Percentiles rank a stretch among this genome's conserved stretches.
phyloP scores from a whole-genome alignment of 2,113 vertebrate species.

The Dromaius novaehollandiae region DNA sequence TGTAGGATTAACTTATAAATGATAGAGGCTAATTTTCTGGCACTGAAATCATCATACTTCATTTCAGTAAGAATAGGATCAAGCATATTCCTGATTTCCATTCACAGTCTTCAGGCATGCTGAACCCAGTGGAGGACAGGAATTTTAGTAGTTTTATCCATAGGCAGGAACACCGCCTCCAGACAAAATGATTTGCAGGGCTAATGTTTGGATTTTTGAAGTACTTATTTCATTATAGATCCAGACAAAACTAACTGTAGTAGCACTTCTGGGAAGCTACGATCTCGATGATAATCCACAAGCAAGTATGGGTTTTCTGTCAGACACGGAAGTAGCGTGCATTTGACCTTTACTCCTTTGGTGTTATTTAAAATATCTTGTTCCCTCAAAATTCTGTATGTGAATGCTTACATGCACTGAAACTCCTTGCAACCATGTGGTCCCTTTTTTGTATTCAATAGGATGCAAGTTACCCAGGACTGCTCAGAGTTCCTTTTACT shows the following conservation, averaged over 20 bases:
- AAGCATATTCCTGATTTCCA: background rate
- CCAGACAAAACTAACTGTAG: background rate
- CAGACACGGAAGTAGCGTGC: fast-evolving
- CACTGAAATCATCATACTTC: background rate
- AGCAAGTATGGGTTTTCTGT: fast-evolving
- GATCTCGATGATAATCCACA: fast-evolving
- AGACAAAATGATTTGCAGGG: background rate
- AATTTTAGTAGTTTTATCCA: background rate
- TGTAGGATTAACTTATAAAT: background rate
- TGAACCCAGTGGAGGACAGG: fast-evolving
- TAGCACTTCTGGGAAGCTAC: fast-evolving
- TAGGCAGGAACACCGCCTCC: background rate
- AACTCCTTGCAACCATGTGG: background rate
- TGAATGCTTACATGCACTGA: fast-evolving
- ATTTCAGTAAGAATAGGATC: background rate
- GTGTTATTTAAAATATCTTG: fast-evolving
- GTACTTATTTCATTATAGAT: background rate
- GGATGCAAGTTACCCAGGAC: background rate
- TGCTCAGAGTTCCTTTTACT: background rate
- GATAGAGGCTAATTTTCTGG: background rate
- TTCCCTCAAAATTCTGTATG: fast-evolving
- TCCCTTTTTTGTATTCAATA: background rate
- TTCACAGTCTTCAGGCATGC: fast-evolving
- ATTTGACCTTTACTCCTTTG: fast-evolving
- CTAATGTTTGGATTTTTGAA: background rate